Evolutionary conservation across 2,888 invertebrate species (phyloP).

Genomic region (Plagodis dolabraria): DNA sequence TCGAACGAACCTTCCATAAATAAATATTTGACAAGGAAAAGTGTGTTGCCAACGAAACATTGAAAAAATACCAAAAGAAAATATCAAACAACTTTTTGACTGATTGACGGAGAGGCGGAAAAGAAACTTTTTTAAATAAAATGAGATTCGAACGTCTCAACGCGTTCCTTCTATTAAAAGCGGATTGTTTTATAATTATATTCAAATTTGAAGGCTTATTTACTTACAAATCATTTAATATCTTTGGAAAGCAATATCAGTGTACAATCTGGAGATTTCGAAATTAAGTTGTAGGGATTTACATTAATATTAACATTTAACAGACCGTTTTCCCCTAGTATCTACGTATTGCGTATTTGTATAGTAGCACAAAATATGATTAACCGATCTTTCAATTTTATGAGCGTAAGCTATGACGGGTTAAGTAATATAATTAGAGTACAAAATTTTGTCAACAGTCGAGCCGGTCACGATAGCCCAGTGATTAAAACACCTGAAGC

Average conservation of each 20-base stretch:
- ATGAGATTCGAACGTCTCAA: constrained; percentile 23
- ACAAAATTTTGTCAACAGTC: too few species aligned
- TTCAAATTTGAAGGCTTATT: constrained; percentile 45
- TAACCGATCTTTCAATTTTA: too few species aligned
- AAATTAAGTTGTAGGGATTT: constrained; percentile 36
- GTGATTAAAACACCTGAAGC: too few species aligned
- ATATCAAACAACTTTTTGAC: constrained; percentile 56
- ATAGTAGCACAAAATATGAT: too few species aligned
- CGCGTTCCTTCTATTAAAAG: constrained; percentile 34
- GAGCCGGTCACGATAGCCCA: too few species aligned
- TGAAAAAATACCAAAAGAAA: constrained; percentile 46
- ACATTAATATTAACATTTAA: constrained; percentile 34
- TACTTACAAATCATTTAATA: constrained; percentile 51
- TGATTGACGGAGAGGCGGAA: constrained; percentile 48
- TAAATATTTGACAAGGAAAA: constrained; percentile 55
- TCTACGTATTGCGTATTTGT: constrained; percentile 9
- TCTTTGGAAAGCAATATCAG: constrained; percentile 46
- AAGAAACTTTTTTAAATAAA: constrained; percentile 50
- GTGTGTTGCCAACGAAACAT: constrained; percentile 49
- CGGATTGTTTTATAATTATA: constrained; percentile 46
- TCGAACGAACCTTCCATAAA: constrained; percentile 50
- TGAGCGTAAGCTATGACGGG: too few species aligned
- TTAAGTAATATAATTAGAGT: too few species aligned
- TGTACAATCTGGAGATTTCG: constrained; percentile 40
- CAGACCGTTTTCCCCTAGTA: constrained; percentile 8